Percentiles rank a stretch among this genome's conserved stretches.
phyloP scores from a whole-genome alignment of 2,113 vertebrate genomes.

The Mus musculus region GRCm39 chr12:36029501-36030000 shows the following conservation, averaged over 20 bases:
- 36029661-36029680: slow-evolving; percentile 39
- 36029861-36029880: not conserved
- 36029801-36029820: slow-evolving; percentile 81
- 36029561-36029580: not conserved
- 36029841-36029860: slow-evolving; percentile 68
- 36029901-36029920: not conserved
- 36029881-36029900: slow-evolving; percentile 19
- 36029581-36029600: not conserved
- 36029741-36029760: slow-evolving; percentile 76
- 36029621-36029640: slow-evolving; percentile 67
- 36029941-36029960: not conserved
- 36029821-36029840: slow-evolving; percentile 60
- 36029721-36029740: slow-evolving; percentile 46
- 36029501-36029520: not conserved
- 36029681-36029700: slow-evolving; percentile 60
- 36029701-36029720: slow-evolving; percentile 62
- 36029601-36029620: slow-evolving; percentile 38
- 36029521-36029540: not conserved
- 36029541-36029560: slow-evolving; percentile 41
- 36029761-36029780: slow-evolving; percentile 71
- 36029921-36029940: not conserved
- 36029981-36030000: not conserved
- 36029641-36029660: slow-evolving; percentile 30
- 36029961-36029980: not conserved
- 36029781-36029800: slow-evolving; percentile 75